A percentile compares a stretch with the other conserved stretches of the same genome.
Evolutionary conservation across 2,888 invertebrate genomes (phyloP).

Genomic region (Ceriagrion tenellum): DNA sequence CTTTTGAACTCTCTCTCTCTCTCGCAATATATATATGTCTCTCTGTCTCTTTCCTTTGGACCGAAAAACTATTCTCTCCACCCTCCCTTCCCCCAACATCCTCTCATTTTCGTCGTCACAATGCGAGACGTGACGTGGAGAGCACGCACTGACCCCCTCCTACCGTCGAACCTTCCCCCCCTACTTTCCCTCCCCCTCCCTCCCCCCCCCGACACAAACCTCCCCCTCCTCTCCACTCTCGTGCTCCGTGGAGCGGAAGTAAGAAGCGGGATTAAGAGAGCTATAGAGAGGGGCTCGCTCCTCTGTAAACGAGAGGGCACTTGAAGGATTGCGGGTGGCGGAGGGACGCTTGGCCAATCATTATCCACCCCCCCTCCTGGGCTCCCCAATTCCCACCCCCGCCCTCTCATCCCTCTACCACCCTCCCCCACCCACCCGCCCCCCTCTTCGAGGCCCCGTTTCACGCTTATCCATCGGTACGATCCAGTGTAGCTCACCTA

Average conservation of each 20-base stretch:
- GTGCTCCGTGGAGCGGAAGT: background rate
- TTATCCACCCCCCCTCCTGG: background rate
- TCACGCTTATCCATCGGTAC: no score
- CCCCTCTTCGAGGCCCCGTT: background rate
- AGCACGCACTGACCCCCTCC: background rate
- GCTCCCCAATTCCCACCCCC: background rate
- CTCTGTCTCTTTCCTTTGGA: background rate
- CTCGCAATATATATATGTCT: no score
- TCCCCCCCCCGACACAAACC: background rate
- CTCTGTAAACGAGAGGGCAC: background rate
- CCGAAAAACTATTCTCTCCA: background rate
- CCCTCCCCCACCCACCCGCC: background rate
- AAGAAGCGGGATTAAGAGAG: background rate
- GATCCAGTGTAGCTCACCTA: background rate
- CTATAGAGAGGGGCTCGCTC: background rate
- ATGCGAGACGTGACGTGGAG: slow-evolving; percentile 1
- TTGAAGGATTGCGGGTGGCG: background rate
- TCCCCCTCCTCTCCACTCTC: background rate
- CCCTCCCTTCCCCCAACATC: background rate
- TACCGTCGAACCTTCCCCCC: background rate
- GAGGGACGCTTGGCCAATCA: background rate
- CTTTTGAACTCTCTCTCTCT: background rate
- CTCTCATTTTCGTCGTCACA: slow-evolving; percentile 6
- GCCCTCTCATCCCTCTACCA: background rate
- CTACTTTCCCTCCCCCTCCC: background rate